These are phyloP conservation scores for Pituophis catenifer DNA, from an alignment of 2,113 vertebrate genomes.

Conservation along the genomic window DNA sequence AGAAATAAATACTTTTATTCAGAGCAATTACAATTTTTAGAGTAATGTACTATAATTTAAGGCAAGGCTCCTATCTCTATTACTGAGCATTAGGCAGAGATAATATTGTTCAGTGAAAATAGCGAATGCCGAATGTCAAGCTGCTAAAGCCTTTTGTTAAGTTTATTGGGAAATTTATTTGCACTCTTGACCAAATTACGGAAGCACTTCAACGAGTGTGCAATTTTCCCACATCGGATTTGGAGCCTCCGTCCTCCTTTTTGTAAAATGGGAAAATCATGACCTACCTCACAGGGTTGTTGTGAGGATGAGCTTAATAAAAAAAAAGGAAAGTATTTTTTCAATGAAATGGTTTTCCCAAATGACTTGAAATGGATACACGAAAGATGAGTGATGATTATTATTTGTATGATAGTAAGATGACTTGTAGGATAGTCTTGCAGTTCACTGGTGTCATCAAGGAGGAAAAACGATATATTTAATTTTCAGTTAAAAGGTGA, in stretches of 20 bases:
- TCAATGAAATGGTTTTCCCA: background rate
- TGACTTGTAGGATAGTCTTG: background rate
- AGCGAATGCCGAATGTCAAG: background rate
- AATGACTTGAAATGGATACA: background rate
- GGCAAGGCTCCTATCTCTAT: background rate
- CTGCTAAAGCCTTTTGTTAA: background rate
- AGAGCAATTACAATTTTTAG: slow-evolving; percentile 32
- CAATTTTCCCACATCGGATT: background rate
- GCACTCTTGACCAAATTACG: background rate
- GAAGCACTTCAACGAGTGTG: background rate
- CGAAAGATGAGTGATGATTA: fast-evolving
- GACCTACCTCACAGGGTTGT: slow-evolving; percentile 39
- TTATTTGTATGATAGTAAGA: background rate
- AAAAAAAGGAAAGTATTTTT: slow-evolving; percentile 24
- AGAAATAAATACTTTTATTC: slow-evolving; percentile 89
- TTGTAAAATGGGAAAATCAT: background rate
- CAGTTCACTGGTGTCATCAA: background rate
- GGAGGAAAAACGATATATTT: background rate
- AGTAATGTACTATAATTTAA: slow-evolving; percentile 30
- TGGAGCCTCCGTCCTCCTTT: background rate
- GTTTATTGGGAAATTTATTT: background rate
- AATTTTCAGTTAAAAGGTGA: background rate
- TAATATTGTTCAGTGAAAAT: background rate
- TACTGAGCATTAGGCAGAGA: background rate
- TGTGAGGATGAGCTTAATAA: slow-evolving; percentile 30